Percentiles rank a stretch among this genome's conserved stretches.
phyloP scores from a whole-genome alignment of 2,113 vertebrate genomes.

The Engraulis encrasicolus region DNA sequence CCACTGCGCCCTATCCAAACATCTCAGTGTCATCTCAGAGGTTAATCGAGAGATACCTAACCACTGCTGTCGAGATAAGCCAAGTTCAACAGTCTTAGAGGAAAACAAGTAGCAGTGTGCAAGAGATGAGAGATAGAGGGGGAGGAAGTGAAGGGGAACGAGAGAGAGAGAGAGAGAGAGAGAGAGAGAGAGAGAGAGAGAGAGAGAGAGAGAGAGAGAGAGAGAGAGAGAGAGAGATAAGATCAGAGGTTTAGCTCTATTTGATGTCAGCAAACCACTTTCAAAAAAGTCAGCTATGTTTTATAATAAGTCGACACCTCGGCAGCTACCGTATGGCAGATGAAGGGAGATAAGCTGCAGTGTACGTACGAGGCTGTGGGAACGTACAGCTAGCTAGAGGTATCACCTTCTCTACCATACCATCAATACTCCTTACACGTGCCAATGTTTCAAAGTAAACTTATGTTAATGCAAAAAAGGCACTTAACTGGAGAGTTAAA shows the following conservation, averaged over 20 bases:
- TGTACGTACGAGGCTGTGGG: background rate
- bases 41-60: background rate
- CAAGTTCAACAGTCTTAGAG: background rate
- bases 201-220: background rate
- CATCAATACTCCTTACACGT: background rate
- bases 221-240: conserved; percentile 22
- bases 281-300: conserved; percentile 44
- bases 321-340: conserved; percentile 16
- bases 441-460: no score
- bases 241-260: conserved; percentile 35
- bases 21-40: background rate
- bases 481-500: no score
- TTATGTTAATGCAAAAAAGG: no score
- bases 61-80: background rate
- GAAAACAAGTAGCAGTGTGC: background rate
- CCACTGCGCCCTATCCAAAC: background rate
- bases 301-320: conserved; percentile 56
- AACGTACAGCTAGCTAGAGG: conserved; percentile 13
- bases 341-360: conserved; percentile 46
- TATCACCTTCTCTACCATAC: background rate
- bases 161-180: conserved; percentile 1
- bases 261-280: conserved; percentile 45
- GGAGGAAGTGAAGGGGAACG: background rate
- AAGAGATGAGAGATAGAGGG: background rate
- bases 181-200: background rate